Evolutionary conservation across 2,888 invertebrate species (phyloP), one percentile per base, ranked within the genome.

Genomic region (Nowickia ferox): DNA sequence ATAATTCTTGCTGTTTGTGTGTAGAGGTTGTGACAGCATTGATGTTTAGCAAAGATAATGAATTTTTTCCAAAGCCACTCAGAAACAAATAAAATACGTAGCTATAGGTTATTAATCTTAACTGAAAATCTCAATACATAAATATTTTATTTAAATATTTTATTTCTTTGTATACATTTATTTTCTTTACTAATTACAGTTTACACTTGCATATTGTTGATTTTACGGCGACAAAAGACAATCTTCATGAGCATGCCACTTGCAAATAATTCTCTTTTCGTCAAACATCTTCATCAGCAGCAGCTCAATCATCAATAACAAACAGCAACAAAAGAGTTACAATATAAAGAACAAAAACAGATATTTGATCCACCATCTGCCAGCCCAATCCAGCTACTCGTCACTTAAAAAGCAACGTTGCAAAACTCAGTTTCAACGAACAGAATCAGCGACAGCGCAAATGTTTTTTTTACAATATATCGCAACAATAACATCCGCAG

Each of bases 201-300:
- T 76, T 51, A 40, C n/a, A 44, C 46, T 46, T 53, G 38, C 46
- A 40, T 53, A 61, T 40, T 75, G 46, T 53, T 46, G 51, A 53
- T 63, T 53, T 48, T 17, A 42, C 17, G 44, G 30, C 19, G 57
- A 30, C 30, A 30, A 38, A 63, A 55, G 30, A 59, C 4, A 59
- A 75, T 42, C 72, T 80, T 80, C 72, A 86, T 86, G 79, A 76
- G 83, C 75, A 84, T 90, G 91, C 89, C 90, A 90, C 77, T 89
- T 90, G 89, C 88, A 76, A 88, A 89, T 89, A 87, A 87, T 87
- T 87, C 87, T 87, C 88, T 89, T 89, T 87, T 79, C 89, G 86
- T 84, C 75, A 87, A 88, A 78, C 79, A 83, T 53, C 87, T 87
- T 53, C 85, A 88, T 74, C 88, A 77, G 15, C 65, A 76, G 55